Conservation (phyloP, 2,797 vertebrate species). For the Adelosebastes latens region DNA sequence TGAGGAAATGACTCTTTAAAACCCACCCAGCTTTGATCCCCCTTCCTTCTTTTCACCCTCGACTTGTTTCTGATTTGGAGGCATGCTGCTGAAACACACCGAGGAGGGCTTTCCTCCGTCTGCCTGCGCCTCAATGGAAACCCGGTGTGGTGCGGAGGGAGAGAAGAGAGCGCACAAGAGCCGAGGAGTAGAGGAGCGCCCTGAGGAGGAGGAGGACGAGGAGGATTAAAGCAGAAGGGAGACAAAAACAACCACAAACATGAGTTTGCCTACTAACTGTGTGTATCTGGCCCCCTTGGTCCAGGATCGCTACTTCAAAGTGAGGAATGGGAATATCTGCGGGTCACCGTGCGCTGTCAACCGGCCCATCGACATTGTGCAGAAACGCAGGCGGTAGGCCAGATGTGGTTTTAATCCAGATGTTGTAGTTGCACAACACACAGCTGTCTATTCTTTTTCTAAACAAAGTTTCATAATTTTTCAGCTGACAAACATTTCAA, state of each 20-base stretch:
- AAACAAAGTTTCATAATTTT: neutral
- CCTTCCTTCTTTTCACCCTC: neutral
- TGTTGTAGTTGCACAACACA: slow-evolving; percentile 36
- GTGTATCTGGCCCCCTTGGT: slow-evolving; percentile 68
- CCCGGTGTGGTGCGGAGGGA: slow-evolving; percentile 45
- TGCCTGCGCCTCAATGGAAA: slow-evolving; percentile 59
- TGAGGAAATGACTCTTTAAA: slow-evolving; percentile 49
- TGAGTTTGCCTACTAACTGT: slow-evolving; percentile 86
- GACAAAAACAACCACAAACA: slow-evolving; percentile 47
- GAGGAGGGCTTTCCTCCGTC: slow-evolving; percentile 58
- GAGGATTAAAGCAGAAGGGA: slow-evolving; percentile 42
- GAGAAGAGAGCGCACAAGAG: slow-evolving; percentile 41
- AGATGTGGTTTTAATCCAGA: slow-evolving; percentile 59
- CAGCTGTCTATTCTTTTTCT: neutral
- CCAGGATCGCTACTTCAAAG: slow-evolving; percentile 79
- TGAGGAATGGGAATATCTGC: slow-evolving; percentile 79
- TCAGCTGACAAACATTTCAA: neutral
- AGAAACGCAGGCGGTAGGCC: slow-evolving; percentile 87
- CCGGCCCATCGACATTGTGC: slow-evolving; percentile 87
- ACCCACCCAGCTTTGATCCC: slow-evolving; percentile 12
- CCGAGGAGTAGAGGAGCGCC: slow-evolving; percentile 37
- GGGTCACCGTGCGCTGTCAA: slow-evolving; percentile 86
- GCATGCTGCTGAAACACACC: slow-evolving; percentile 56
- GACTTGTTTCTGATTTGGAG: slow-evolving; percentile 24
- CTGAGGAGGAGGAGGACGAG: slow-evolving; percentile 35